A percentile compares a stretch with the other conserved stretches of the same genome.
Conservation (phyloP, 2,113 vertebrate genomes). For the Nannospalax galili region DNA sequence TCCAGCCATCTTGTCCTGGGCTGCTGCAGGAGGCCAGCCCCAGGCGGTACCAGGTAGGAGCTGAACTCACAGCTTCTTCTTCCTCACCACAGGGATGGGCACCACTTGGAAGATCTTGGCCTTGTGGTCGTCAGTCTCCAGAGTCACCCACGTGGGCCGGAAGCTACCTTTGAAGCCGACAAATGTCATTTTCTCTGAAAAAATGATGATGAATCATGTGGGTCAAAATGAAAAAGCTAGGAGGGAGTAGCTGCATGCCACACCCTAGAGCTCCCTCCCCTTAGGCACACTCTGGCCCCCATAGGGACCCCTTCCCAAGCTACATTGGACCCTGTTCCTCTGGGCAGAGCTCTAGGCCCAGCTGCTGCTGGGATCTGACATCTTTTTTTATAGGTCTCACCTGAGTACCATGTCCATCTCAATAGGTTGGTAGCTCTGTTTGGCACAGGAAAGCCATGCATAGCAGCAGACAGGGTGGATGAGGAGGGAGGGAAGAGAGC, state of each 20-base stretch:
- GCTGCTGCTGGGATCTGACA: rapidly evolving
- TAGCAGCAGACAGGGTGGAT: background rate
- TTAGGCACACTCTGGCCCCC: rapidly evolving
- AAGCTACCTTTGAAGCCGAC: slow-evolving; percentile 92
- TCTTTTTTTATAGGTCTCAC: background rate
- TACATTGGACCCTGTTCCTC: rapidly evolving
- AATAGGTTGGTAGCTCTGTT: background rate
- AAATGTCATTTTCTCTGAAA: slow-evolving; percentile 90
- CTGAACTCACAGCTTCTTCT: slow-evolving; percentile 90
- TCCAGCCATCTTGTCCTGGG: slow-evolving; percentile 72
- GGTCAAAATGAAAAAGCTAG: background rate
- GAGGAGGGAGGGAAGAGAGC: background rate
- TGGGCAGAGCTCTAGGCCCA: rapidly evolving
- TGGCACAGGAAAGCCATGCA: background rate
- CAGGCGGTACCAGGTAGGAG: background rate
- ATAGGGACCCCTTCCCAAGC: rapidly evolving
- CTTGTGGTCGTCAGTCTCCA: slow-evolving; percentile 86
- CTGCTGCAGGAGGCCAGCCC: slow-evolving; percentile 18
- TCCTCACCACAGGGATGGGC: slow-evolving; percentile 91
- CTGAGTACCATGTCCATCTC: background rate
- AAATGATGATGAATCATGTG: background rate
- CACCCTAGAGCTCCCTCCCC: rapidly evolving
- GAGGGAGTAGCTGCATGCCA: rapidly evolving
- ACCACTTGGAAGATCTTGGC: slow-evolving; percentile 92
- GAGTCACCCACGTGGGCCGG: slow-evolving; percentile 89